Base-by-base conservation (phyloP, 2,888 invertebrate genomes). In the Pollenia labialis region DNA sequence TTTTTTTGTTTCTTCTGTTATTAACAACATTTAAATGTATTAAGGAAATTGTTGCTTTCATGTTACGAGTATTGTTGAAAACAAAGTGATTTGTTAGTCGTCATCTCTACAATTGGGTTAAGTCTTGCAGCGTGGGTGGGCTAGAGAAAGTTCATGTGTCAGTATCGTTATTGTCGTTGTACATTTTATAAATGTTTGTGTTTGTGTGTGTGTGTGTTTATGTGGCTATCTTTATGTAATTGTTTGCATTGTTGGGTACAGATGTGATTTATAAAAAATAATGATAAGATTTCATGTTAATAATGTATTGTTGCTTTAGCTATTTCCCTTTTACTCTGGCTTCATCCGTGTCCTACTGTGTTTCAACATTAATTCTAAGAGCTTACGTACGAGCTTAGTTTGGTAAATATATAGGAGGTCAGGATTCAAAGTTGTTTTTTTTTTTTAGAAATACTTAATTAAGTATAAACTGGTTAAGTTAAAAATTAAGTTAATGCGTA, bases 221-320 rank as follows among this genome's bases (percentile, higher is more conserved):
- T 16, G n/a, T 9, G 54, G 11, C 16, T 54, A 54, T 54, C 54
- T 32, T 4, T 32, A 32, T 32, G 3, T 32, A 32, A 32, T 32
- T 32, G 18, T 54, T 4, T 18, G 54, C 4, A 18, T 54, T 32
- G 7, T 58, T n/a, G 42, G 14, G 4, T 40, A 40, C 40, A 60
- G 40, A 62, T 40, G 62, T 42, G 62, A 4, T 42, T n/a, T 16
- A 16, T 6, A 40, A 3, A 52, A 54, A 18, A 4, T 32, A 54
- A 54, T 71, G 42, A 54, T 54, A 54, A 71, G 54, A 71, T 44
- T 54, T 42, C 42, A 54, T 71, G 54, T 54, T 69, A 52, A 69
- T 52, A 40, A 11, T 66, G 14, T 32, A 16, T n/a, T 52, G 54
- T 71, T 71, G 50, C 40, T 48, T 32, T 32, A 32, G 2, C 32